Evolutionary conservation across 2,888 invertebrate species (phyloP).

Genomic region (Cheilosia soror): DNA sequence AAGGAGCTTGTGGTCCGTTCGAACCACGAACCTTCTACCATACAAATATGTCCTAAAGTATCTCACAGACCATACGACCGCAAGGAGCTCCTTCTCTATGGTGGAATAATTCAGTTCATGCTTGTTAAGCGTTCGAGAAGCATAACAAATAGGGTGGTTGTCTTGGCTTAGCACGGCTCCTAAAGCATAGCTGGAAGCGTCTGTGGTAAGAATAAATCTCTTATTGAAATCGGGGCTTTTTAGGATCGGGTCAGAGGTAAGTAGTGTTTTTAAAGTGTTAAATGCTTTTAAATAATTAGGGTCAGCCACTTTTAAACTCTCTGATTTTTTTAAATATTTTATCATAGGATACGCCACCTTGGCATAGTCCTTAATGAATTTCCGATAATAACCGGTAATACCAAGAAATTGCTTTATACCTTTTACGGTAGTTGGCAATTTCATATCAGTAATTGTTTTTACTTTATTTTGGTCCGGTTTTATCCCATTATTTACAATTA

Average conservation of each 20-base stretch:
- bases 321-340: conserved; percentile 61
- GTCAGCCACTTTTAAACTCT: conserved; percentile 38
- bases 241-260: conserved; percentile 69
- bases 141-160: conserved; percentile 48
- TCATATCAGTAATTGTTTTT: too few species aligned
- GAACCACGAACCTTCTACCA: conserved; percentile 79
- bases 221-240: conserved; percentile 78
- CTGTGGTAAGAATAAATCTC: conserved; percentile 45
- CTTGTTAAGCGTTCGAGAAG: conserved; percentile 71
- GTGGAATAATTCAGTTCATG: conserved; percentile 77
- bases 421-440: conserved; percentile 22
- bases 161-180: conserved; percentile 54
- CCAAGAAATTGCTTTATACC: conserved; percentile 58
- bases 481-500: too few species aligned
- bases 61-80: conserved; percentile 79
- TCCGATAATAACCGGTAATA: conserved; percentile 59
- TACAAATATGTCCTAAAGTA: conserved; percentile 80
- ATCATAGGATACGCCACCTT: conserved; percentile 61
- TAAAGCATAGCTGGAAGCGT: conserved; percentile 51
- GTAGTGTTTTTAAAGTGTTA: conserved; percentile 51
- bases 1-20: conserved; percentile 67
- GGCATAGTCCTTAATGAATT: conserved; percentile 12
- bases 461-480: too few species aligned
- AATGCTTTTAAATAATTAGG: conserved; percentile 45
- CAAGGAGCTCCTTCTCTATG: conserved; percentile 80